phyloP scores from a whole-genome alignment of 1,140 invertebrate genomes.

The Laupala kohalensis region DNA sequence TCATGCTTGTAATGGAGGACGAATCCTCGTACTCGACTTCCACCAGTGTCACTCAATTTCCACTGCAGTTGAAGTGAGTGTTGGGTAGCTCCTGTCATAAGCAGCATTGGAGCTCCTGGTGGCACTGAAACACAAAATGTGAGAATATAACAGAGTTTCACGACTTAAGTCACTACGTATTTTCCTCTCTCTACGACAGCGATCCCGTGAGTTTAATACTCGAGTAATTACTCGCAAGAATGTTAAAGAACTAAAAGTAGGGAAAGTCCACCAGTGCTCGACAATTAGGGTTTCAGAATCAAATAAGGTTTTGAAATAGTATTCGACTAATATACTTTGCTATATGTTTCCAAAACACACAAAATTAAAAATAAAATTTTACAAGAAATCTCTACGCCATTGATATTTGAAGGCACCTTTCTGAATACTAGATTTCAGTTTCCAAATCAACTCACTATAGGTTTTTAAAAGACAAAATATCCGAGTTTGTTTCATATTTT shows the following conservation, averaged over 20 bases:
- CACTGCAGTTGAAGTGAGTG: slow-evolving; percentile 24
- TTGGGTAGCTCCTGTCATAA: slow-evolving; percentile 19
- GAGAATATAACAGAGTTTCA: not conserved
- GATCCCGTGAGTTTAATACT: not conserved
- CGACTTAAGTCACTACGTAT: not conserved
- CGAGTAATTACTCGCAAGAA: not conserved
- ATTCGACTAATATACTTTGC: not conserved
- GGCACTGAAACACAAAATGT: slow-evolving; percentile 19
- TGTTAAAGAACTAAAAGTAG: not conserved
- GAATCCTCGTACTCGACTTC: slow-evolving; percentile 27
- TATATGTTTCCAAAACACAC: no score
- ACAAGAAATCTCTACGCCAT: no score
- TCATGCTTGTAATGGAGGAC: slow-evolving; percentile 33
- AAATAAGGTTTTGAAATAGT: not conserved
- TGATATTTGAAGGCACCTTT: no score
- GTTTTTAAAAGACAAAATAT: no score
- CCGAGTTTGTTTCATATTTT: no score
- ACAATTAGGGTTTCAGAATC: not conserved
- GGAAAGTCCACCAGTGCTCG: no score
- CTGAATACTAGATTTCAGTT: no score
- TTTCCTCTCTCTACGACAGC: not conserved
- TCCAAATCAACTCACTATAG: no score
- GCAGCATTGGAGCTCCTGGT: slow-evolving; percentile 23
- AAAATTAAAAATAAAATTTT: no score
- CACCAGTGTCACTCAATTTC: slow-evolving; percentile 25